phyloP scores from a whole-genome alignment of 1,140 invertebrate species.

The Trissolcus basalis region DNA sequence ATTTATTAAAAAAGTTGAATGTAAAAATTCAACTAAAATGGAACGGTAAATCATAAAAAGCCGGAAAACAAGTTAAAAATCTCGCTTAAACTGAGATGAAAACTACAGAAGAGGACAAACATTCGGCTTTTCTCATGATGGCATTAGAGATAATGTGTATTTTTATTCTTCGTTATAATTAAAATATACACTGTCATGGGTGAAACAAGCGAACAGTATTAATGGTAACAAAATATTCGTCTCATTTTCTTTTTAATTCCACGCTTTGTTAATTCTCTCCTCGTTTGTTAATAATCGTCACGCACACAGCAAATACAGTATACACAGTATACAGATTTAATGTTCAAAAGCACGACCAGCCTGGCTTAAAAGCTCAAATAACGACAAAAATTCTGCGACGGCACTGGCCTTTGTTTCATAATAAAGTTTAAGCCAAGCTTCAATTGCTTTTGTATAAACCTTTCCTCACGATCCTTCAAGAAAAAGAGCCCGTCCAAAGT shows the following conservation, averaged over 20 bases:
- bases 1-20: too few relatives aligned
- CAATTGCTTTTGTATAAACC: conserved; percentile 68
- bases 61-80: too few relatives aligned
- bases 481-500: conserved; percentile 58
- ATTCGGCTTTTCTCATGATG: conserved; percentile 42
- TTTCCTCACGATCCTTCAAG: conserved; percentile 54
- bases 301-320: conserved; percentile 72
- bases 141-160: conserved; percentile 66
- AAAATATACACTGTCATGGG: conserved; percentile 77
- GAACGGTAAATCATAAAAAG: too few relatives aligned
- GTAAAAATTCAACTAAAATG: too few relatives aligned
- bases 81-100: conserved; percentile 1
- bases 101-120: conserved; percentile 19
- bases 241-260: conserved; percentile 67
- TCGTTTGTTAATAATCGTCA: conserved; percentile 62
- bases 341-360: conserved; percentile 68
- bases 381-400: neutral
- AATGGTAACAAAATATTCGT: conserved; percentile 77
- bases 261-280: conserved; percentile 61
- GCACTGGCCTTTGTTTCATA: neutral
- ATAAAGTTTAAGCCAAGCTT: conserved; percentile 67
- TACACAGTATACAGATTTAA: conserved; percentile 76
- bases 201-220: conserved; percentile 76
- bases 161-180: conserved; percentile 76
- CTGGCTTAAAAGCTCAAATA: conserved; percentile 66